phyloP scores from a whole-genome alignment of 1,140 invertebrate species.

The Papilio xuthus region DNA sequence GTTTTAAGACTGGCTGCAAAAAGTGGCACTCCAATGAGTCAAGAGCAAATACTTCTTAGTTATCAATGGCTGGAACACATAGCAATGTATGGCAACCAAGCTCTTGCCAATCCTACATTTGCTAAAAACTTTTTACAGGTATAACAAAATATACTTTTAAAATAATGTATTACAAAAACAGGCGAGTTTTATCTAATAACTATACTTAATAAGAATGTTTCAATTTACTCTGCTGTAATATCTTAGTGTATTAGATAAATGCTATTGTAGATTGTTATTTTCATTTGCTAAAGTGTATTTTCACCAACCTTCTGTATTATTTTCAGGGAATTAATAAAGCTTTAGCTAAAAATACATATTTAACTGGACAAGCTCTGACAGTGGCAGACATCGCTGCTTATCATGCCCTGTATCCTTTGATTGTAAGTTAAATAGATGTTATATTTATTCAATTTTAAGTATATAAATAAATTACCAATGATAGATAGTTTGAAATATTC shows the following conservation, averaged over 20 bases:
- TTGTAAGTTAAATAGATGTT: constrained; percentile 59
- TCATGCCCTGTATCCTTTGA: constrained; percentile 66
- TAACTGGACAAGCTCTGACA: constrained; percentile 65
- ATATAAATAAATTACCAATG: too few species aligned
- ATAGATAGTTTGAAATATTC: too few species aligned
- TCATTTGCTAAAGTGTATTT: constrained; percentile 10
- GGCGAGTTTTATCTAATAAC: neutral
- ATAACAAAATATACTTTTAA: constrained; percentile 20
- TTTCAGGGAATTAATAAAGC: constrained; percentile 72
- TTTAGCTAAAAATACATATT: constrained; percentile 64
- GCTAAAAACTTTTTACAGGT: constrained; percentile 71
- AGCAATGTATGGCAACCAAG: constrained; percentile 72
- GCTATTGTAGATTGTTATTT: too few species aligned
- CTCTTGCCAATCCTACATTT: constrained; percentile 60
- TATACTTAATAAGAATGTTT: too few species aligned
- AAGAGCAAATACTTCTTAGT: constrained; percentile 56
- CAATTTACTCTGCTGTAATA: too few species aligned
- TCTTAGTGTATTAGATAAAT: too few species aligned
- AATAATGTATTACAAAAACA: neutral
- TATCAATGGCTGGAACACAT: constrained; percentile 75
- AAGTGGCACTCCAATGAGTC: constrained; percentile 53
- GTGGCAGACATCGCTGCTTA: constrained; percentile 68
- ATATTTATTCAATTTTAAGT: neutral
- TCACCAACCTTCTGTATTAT: constrained; percentile 18
- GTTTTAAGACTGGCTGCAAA: constrained; percentile 59